Conservation (phyloP, 2,888 invertebrate species). For the Tortrix viridana region DNA sequence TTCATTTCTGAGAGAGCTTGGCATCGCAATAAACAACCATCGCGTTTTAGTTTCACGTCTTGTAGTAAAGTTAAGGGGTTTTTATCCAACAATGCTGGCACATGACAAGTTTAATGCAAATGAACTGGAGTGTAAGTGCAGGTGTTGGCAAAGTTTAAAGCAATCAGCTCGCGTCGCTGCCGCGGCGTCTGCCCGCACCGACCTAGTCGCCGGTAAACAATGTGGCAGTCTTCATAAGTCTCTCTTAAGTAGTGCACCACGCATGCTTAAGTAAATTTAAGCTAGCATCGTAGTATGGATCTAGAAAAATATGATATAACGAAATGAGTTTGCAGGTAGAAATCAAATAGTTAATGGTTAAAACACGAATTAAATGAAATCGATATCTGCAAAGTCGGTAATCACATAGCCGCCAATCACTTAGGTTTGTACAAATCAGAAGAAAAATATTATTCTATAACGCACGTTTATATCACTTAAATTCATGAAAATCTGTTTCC, state of each 20-base stretch:
- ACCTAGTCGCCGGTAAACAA: conserved; percentile 16
- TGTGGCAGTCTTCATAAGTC: conserved; percentile 10
- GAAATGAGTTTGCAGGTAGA: too few relatives aligned
- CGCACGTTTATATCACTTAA: too few relatives aligned
- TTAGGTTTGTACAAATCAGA: too few relatives aligned
- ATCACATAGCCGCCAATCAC: too few relatives aligned
- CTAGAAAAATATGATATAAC: too few relatives aligned
- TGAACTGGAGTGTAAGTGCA: conserved; percentile 55
- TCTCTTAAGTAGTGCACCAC: background rate
- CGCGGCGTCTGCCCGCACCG: conserved; percentile 5
- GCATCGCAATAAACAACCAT: conserved; percentile 11
- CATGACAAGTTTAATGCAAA: conserved; percentile 59
- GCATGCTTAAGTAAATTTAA: too few relatives aligned
- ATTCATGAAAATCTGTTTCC: too few relatives aligned
- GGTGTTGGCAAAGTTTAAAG: conserved; percentile 48
- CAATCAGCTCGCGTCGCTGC: conserved; percentile 15
- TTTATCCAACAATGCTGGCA: conserved; percentile 38
- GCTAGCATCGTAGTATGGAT: too few relatives aligned
- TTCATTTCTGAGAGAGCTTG: background rate
- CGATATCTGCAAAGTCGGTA: too few relatives aligned
- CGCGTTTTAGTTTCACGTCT: background rate
- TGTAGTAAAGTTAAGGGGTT: conserved; percentile 4
- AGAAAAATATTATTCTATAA: too few relatives aligned
- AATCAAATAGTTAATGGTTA: too few relatives aligned
- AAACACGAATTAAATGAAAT: too few relatives aligned